Evolutionary conservation across 2,888 invertebrate species (phyloP), one percentile per base, ranked within the genome.

Genomic region (Drosophila niveifrons): DNA sequence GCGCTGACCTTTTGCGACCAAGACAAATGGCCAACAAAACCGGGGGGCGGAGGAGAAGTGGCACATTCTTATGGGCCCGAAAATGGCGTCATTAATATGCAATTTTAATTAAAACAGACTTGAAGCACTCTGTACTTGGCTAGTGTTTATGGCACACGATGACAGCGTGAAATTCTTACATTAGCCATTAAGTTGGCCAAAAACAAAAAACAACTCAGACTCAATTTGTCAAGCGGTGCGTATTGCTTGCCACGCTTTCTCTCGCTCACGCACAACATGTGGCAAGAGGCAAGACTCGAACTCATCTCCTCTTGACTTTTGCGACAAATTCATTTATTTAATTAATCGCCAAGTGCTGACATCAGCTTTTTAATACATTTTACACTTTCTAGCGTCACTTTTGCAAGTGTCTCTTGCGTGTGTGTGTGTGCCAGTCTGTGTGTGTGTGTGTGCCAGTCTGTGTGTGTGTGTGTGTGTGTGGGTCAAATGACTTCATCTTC

Each of bases 31-130:
- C 67, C 68, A 41, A 64, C 23, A 23, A 23, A 23, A 70, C n/a
- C n/a, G n/a, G n/a, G n/a, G 63, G 15, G 50, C 39, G 48, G 17
- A 55, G 36, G 59, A 55, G 39, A 44, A 59, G 53, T 67, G 69
- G 61, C 57, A 70, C 66, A 66, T 56, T 56, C 62, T 69, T 69
- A 68, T 82, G 72, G 70, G 56, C 61, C 74, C 36, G 36, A 36
- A 41, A 68, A 70, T 77, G 72, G 73, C 75, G 79, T 73, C 81
- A 90, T 83, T 88, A 90, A 74, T 75, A 90, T 88, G 90, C 89
- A 90, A 79, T 72, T 88, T 86, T 90, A 90, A 88, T 90, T 88
- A 90, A 79, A 80, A 68, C 67, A 63, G 72, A 74, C 72, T 66
- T 52, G 53, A 43, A 36, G 41, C 59, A 64, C 55, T 31, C 31